Evolutionary conservation across 2,113 vertebrate species (phyloP).

Genomic region (Falco punctatus): DNA sequence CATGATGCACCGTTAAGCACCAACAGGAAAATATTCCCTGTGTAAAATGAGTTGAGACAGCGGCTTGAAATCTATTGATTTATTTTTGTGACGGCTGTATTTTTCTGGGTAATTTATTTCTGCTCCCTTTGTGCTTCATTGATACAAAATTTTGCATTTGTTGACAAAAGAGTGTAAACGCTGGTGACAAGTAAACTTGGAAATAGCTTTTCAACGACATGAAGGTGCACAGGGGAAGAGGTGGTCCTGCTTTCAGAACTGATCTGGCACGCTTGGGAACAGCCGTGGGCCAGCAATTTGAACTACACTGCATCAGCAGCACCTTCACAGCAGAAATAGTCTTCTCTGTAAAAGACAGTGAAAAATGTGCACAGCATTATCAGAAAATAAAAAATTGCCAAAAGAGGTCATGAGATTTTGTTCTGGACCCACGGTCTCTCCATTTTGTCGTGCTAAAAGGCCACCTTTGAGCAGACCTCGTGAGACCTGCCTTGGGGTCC

Average conservation of each 20-base stretch:
- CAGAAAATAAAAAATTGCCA: background rate
- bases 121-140: background rate
- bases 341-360: background rate
- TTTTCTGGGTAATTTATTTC: background rate
- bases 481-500: background rate
- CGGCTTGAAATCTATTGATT: background rate
- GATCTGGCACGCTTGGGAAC: background rate
- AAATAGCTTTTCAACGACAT: background rate
- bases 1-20: background rate
- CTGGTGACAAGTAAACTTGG: background rate
- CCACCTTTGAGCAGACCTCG: background rate
- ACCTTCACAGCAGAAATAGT: background rate
- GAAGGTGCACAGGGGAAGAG: background rate
- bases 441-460: background rate
- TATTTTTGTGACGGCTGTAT: background rate
- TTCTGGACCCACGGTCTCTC: fast-evolving
- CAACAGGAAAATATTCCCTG: background rate
- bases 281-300: background rate
- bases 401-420: background rate
- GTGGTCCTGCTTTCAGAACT: background rate
- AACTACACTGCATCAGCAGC: background rate
- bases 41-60: background rate
- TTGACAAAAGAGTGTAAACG: background rate
- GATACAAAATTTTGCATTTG: background rate
- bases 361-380: background rate